Conservation (phyloP, 2,797 vertebrate genomes). For the Cyclopterus lumpus region DNA sequence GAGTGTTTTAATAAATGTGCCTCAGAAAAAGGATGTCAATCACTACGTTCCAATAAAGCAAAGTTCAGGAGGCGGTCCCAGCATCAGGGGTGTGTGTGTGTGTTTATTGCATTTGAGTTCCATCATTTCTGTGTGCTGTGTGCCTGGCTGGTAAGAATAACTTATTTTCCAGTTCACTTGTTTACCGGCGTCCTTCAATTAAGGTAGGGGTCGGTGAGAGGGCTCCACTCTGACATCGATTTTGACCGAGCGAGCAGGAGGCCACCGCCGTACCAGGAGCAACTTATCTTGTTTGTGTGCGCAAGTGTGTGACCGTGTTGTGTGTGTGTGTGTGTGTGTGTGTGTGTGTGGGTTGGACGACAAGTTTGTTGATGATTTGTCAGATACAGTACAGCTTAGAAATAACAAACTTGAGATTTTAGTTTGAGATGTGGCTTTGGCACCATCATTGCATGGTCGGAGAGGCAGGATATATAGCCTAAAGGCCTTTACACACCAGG, state of each 20-base stretch:
- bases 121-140: slow-evolving; percentile 46
- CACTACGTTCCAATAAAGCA: slow-evolving; percentile 26
- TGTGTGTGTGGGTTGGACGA: not conserved
- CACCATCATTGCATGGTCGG: not conserved
- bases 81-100: slow-evolving; percentile 21
- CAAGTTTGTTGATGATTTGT: not conserved
- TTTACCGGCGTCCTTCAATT: slow-evolving; percentile 77
- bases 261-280: slow-evolving; percentile 18
- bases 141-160: slow-evolving; percentile 62
- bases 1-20: slow-evolving; percentile 24
- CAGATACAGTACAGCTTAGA: not conserved
- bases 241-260: slow-evolving; percentile 54
- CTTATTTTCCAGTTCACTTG: slow-evolving; percentile 78
- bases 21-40: slow-evolving; percentile 40
- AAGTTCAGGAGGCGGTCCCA: slow-evolving; percentile 63
- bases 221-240: slow-evolving; percentile 67
- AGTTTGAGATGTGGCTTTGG: not conserved
- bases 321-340: not conserved
- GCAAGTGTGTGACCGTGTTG: not conserved
- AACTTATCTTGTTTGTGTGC: slow-evolving; percentile 43
- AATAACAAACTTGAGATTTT: not conserved
- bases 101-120: slow-evolving; percentile 35
- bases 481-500: not conserved
- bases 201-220: slow-evolving; percentile 65
- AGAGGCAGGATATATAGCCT: not conserved